These are phyloP conservation scores for Tricholauxania praeusta DNA, from an alignment of 2,888 invertebrate genomes.

Conservation along the genomic window DNA sequence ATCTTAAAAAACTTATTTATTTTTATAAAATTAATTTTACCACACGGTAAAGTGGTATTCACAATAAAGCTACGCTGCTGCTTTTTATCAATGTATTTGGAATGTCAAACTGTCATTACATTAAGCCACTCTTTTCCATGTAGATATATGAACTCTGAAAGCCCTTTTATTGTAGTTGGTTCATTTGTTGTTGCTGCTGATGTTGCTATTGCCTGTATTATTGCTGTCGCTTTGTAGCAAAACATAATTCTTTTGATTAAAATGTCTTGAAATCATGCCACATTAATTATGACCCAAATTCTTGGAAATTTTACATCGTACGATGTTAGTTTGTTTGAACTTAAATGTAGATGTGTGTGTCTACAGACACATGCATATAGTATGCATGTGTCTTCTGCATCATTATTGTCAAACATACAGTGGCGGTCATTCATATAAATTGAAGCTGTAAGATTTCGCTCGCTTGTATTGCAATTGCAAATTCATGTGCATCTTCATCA, in stretches of 20 bases:
- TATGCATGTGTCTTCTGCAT: constrained; percentile 6
- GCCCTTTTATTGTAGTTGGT: too few relatives aligned
- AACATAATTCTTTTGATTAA: constrained; percentile 55
- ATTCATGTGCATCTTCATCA: background rate
- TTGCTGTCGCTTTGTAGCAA: constrained; percentile 15
- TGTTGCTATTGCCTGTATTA: constrained; percentile 3
- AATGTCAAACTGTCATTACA: too few relatives aligned
- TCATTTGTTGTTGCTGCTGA: background rate
- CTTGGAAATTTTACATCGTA: constrained; percentile 63
- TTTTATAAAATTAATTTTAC: too few relatives aligned
- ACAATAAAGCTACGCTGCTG: too few relatives aligned
- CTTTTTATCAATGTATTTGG: too few relatives aligned
- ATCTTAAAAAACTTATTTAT: too few relatives aligned
- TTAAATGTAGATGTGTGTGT: constrained; percentile 8
- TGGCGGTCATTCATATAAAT: constrained; percentile 25
- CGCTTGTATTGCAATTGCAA: constrained; percentile 7
- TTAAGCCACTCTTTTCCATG: too few relatives aligned
- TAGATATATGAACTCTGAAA: too few relatives aligned
- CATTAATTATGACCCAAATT: constrained; percentile 69
- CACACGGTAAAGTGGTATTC: too few relatives aligned
- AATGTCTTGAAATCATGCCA: constrained; percentile 66
- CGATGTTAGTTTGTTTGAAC: constrained; percentile 46
- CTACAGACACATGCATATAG: too few relatives aligned
- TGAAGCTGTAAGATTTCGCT: background rate
- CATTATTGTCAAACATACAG: constrained; percentile 1